Evolutionary conservation across 2,113 vertebrate genomes (phyloP), one percentile per base, ranked within the genome.

Genomic region (Lota lota): DNA sequence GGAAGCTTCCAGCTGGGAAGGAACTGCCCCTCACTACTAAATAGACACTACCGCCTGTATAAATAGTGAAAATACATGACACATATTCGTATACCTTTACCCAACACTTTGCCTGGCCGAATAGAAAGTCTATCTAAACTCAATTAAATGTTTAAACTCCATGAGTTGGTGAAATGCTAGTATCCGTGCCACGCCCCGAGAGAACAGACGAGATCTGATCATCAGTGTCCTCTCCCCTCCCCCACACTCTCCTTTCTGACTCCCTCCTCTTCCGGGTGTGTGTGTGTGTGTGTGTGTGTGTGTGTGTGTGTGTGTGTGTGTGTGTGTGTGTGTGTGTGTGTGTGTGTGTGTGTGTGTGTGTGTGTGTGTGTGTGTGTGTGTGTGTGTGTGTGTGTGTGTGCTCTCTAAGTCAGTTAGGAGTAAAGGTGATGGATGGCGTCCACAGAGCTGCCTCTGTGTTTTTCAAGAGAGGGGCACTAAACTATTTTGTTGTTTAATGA

Each of bases 341-440:
- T 50, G 16, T 28, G 47, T 51, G 47, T 51, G 40, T 64, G 63
- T 51, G 36, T 16, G 63, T 51, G 19, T 22, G 36, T 22, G 63
- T 21, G 63, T 21, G n/a, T 19, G 16, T 51, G 62, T 3, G 24
- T 16, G 22, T 28, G 57, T 57, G 20, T 51, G 18, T 63, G 0
- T n/a, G 11, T 19, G 59, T 19, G 40, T 22, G 56, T 22, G 12
- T 40, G 24, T 12, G 53, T 19, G 40, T 24, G 56, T 21, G 10
- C 28, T 28, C 12, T 58, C 65, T 74, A 24, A 75, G 69, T 74
- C 64, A 61, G 78, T 82, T 70, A 64, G 72, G 54, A 76, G 72
- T 69, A 79, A 78, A 82, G 74, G 85, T 85, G 83, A 87, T 84
- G 83, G 83, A 85, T 85, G 58, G 66, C 68, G 72, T 64, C 82